Evolutionary conservation across 2,113 vertebrate genomes (phyloP), one percentile per base, ranked within the genome.

Genomic region (Empidonax traillii): DNA sequence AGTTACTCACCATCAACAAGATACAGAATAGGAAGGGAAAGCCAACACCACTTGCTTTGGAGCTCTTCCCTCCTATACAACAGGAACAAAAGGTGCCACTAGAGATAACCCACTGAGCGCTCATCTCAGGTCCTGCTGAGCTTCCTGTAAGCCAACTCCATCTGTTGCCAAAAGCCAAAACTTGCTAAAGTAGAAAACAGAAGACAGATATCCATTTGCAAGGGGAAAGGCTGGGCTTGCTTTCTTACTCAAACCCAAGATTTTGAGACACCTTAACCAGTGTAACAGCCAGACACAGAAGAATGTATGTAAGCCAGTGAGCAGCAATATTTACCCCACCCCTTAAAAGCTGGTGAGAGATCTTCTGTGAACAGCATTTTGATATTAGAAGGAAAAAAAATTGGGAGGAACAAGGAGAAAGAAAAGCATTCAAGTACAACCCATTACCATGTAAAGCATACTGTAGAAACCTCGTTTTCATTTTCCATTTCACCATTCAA

Each of bases 1-100:
- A 78, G 67, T 79, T 94, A 78, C 59, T 55, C 18, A n/a, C n/a
- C 55, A 74, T 55, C 46, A 62, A 12, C 39, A 4, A 74, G 67
- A 39, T 69, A 31, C 10, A 18, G 18, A 94, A 90, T 28, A 91
- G 89, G 76, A 95, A 89, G 25, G 53, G 80, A 93, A 93, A 89
- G 37, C n/a, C 69, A 95, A 31, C 74, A 81, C 16, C 66, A 27
- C 49, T 86, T 62, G 72, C 74, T 37, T 65, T 69, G 73, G 68
- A 89, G 31, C 52, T 96, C 62, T 79, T 84, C 79, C 92, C 89
- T 84, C 56, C 71, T 41, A 27, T 61, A 86, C 56, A 79, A 53
- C 35, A 76, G 86, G 76, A 97, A 95, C 65, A 96, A 97, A 94
- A 96, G 94, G 59, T 96, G 84, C 33, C 94, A 63, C 76, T 46